Evolutionary conservation across 2,888 invertebrate species (phyloP), one percentile per base, ranked within the genome.

Genomic region (Tribolium freemani): DNA sequence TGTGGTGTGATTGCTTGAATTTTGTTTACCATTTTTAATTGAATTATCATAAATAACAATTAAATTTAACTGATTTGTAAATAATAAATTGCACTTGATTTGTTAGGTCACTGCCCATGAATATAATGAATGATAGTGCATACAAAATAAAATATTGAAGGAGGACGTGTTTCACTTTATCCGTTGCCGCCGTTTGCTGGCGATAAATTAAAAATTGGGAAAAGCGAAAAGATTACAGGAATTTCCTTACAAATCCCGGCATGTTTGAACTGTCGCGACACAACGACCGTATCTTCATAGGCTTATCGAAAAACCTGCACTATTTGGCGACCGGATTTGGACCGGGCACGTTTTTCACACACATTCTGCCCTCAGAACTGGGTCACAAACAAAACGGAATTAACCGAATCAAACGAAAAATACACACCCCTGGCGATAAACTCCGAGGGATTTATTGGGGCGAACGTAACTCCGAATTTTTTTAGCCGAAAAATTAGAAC

Each of bases 321-420:
- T 31, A 63, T 63, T 63, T 61, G 61, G 61, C 48, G 31, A 9
- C 5, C 44, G 57, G 57, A 58, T 45, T 45, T 44, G 60, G 38
- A 51, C 51, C 26, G 13, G 56, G 46, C 66, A 67, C 66, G 66
- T 67, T 54, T 54, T 67, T 67, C 56, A 48, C 56, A 58, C 68
- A 67, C 21, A 56, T 56, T 67, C 56, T 45, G 38, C 20, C 31
- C 31, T 13, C 50, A 10, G 58, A 68, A 68, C 45, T 57, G 58
- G 68, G 68, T 68, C 68, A 68, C 68, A 68, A 68, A 68, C 68
- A 68, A 68, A 57, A 38, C 57, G 50, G 58, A 46, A 68, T 68
- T 68, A 68, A 57, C 57, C 38, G 57, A 58, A 58, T 57, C 57
- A 48, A 57, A 58, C 68, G 53, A 68, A 68, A 50, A 68, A 68